phyloP scores from a whole-genome alignment of 2,113 vertebrate species.

The Archocentrus centrarchus region DNA sequence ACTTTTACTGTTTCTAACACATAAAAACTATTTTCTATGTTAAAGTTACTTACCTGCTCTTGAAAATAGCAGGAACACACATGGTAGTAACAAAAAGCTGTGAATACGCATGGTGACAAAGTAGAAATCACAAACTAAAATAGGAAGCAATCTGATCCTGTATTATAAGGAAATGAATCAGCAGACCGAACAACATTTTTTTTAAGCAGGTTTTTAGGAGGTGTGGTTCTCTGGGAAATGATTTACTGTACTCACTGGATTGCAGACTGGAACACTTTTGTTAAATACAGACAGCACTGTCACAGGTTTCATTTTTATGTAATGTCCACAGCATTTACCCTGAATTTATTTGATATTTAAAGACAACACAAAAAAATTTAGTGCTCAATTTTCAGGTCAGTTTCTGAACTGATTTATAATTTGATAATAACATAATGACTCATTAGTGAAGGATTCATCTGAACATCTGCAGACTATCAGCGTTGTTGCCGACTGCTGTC shows the following conservation, averaged over 20 bases:
- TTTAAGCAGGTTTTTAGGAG: background rate
- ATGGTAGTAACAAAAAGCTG: background rate
- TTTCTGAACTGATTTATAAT: background rate
- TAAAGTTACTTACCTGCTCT: slow-evolving; percentile 35
- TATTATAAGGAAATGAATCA: slow-evolving; percentile 25
- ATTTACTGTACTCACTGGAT: background rate
- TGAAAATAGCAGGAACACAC: background rate
- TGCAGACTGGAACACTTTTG: background rate
- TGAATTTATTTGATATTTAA: background rate
- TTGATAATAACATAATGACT: background rate
- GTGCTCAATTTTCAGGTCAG: background rate
- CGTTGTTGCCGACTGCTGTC: background rate
- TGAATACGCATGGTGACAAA: background rate
- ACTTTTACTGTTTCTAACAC: background rate
- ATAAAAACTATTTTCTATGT: background rate
- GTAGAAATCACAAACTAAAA: background rate
- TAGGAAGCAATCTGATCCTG: background rate
- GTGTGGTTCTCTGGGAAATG: background rate
- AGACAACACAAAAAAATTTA: background rate
- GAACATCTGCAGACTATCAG: background rate
- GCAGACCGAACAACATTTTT: background rate
- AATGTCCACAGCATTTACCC: background rate
- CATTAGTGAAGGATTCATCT: background rate
- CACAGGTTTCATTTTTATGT: background rate
- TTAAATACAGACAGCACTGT: background rate